These are phyloP conservation scores for Procambarus virginalis DNA, from an alignment of 1,140 invertebrate genomes.

Conservation along the genomic window DNA sequence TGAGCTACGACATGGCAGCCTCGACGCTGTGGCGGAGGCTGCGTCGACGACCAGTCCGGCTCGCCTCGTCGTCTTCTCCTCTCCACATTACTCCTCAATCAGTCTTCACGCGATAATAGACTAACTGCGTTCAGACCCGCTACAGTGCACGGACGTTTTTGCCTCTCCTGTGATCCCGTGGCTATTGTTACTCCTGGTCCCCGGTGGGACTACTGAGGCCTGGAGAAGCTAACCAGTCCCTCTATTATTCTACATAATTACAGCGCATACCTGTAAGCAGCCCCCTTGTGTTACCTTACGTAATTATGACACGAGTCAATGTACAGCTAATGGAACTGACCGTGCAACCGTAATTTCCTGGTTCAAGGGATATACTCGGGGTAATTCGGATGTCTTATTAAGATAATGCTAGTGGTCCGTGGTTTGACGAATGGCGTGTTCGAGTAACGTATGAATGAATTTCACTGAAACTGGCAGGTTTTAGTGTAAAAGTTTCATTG, in stretches of 20 bases:
- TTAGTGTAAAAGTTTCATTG: neutral
- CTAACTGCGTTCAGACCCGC: neutral
- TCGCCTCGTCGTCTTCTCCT: neutral
- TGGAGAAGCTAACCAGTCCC: slow-evolving; percentile 19
- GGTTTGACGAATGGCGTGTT: no score
- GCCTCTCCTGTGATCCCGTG: neutral
- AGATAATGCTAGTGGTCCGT: neutral
- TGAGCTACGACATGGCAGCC: no score
- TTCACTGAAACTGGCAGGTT: no score
- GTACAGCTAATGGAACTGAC: slow-evolving; percentile 15
- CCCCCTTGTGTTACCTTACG: slow-evolving; percentile 3
- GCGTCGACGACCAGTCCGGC: no score
- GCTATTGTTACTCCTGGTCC: slow-evolving; percentile 17
- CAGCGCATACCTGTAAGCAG: neutral
- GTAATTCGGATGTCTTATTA: neutral
- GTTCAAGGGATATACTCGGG: neutral
- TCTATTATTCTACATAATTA: slow-evolving; percentile 18
- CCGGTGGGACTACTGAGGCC: no score
- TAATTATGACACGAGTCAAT: slow-evolving; percentile 34
- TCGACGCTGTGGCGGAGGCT: no score
- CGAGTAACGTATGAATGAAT: no score
- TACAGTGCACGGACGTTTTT: neutral
- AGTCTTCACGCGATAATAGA: slow-evolving; percentile 27
- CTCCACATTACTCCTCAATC: neutral
- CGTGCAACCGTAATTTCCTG: slow-evolving; percentile 13